Conservation (phyloP, 2,888 invertebrate genomes). For the Nemoura dubitans region DNA sequence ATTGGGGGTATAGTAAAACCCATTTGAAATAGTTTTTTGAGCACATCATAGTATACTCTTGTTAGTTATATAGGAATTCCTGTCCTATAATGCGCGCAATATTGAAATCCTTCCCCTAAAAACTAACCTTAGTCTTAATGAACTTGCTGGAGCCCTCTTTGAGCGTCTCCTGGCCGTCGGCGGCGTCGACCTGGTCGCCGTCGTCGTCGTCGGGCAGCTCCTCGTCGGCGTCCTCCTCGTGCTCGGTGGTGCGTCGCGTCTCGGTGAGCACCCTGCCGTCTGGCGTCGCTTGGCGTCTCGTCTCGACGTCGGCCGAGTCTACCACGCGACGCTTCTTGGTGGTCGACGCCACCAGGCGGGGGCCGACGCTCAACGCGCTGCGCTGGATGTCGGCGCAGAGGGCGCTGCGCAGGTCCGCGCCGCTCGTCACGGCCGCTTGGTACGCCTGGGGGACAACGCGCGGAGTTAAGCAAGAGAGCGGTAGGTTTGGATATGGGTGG, state of each 20-base stretch:
- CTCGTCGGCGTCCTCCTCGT: constrained; percentile 83
- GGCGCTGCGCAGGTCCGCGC: constrained; percentile 73
- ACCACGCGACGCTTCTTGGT: constrained; percentile 75
- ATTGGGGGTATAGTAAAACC: too few relatives aligned
- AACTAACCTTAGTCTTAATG: constrained; percentile 69
- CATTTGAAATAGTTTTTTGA: too few relatives aligned
- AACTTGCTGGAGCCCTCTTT: constrained; percentile 70
- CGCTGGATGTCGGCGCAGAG: constrained; percentile 57
- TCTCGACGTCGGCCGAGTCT: constrained; percentile 84
- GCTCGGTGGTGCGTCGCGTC: constrained; percentile 82
- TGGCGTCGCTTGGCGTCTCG: constrained; percentile 77
- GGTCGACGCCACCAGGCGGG: constrained; percentile 78
- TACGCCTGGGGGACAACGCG: constrained; percentile 71
- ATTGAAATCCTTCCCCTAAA: too few relatives aligned
- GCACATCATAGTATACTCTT: too few relatives aligned
- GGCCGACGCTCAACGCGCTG: constrained; percentile 67
- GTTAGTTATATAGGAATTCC: too few relatives aligned
- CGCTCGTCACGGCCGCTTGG: constrained; percentile 69
- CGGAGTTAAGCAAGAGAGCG: background rate
- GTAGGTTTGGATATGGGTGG: background rate
- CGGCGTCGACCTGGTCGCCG: constrained; percentile 57
- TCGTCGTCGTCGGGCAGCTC: constrained; percentile 73
- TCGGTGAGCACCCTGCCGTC: constrained; percentile 90
- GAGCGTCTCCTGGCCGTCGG: constrained; percentile 61
- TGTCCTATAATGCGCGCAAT: too few relatives aligned